A percentile compares a stretch with the other conserved stretches of the same genome.
phyloP scores from a whole-genome alignment of 1,140 invertebrate species.

The Atopsyche davidsoni region DNA sequence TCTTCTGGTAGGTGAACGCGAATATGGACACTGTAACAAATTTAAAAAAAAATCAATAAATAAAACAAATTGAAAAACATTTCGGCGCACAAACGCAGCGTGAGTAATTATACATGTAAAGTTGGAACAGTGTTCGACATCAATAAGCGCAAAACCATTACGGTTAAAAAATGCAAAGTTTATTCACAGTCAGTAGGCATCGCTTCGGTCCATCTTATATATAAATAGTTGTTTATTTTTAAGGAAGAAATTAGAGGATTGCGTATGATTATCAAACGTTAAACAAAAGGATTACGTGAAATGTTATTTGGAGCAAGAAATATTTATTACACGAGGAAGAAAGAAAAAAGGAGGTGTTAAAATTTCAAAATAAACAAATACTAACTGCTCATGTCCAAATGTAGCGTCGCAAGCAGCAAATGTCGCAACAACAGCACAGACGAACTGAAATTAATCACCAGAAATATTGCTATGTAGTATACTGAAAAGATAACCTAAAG shows the following conservation, averaged over 20 bases:
- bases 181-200: too few species aligned
- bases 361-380: constrained; percentile 7
- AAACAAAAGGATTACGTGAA: background rate
- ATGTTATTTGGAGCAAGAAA: background rate
- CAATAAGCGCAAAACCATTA: too few species aligned
- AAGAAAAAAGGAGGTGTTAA: background rate
- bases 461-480: too few species aligned
- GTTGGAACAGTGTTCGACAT: too few species aligned
- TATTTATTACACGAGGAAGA: background rate
- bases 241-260: background rate
- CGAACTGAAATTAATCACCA: constrained; percentile 19
- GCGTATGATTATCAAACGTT: background rate
- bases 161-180: too few species aligned
- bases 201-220: background rate
- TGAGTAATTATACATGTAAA: too few species aligned
- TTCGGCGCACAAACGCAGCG: too few species aligned
- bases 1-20: constrained; percentile 21
- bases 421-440: constrained; percentile 21
- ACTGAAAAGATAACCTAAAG: too few species aligned
- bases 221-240: background rate
- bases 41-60: constrained; percentile 4
- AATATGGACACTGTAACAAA: constrained; percentile 23
- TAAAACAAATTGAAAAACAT: too few species aligned
- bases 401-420: constrained; percentile 18
- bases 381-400: constrained; percentile 26